Base-by-base conservation (phyloP, 2,797 vertebrate genomes). In the Psittacula echo region DNA sequence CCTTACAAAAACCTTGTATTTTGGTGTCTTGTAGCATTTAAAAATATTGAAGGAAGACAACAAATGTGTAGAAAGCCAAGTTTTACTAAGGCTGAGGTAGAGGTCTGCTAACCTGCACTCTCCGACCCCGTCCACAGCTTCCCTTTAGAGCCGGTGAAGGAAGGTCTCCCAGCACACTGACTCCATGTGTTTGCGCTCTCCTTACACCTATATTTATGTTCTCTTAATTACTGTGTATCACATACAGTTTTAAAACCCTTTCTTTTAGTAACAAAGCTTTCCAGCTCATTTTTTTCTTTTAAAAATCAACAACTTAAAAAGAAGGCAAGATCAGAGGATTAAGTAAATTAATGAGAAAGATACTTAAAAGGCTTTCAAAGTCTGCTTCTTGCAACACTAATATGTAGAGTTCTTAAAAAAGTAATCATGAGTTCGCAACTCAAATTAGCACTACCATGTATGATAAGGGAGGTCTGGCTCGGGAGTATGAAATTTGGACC, bases 231-330 rank as follows among this genome's bases (percentile, higher is more conserved):
- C 87, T 95, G 96, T 94, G 93, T 93, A 94, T 94, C 88, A 62
- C 74, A 85, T 84, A 62, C 85, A 82, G 85, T 70, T 91, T 96
- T 90, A 15, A 93, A 96, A 93, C 68, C 66, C 77, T 88, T 93
- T 96, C 64, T 95, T 94, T 95, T 50, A 72, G 82, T 96, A 96
- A 96, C 96, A 96, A 96, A 96, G 87, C 87, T 91, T 96, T 88
- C 90, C 60, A 84, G 45, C 50, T 96, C 83, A 93, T 83, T 96
- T 95, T 94, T 96, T 93, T 90, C 77, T 93, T 95, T 97, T 72
- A 96, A 96, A 97, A 97, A 93, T 89, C 95, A 95, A 95, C 68
- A 97, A 94, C 95, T 96, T 96, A 93, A 97, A 97, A 97, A 94
- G 95, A 93, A 95, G 62, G 81, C 51, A 81, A 97, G 97, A 97